These are phyloP conservation scores for Drosophila mayaguana DNA, from an alignment of 2,888 invertebrate genomes.

Conservation along the genomic window DNA sequence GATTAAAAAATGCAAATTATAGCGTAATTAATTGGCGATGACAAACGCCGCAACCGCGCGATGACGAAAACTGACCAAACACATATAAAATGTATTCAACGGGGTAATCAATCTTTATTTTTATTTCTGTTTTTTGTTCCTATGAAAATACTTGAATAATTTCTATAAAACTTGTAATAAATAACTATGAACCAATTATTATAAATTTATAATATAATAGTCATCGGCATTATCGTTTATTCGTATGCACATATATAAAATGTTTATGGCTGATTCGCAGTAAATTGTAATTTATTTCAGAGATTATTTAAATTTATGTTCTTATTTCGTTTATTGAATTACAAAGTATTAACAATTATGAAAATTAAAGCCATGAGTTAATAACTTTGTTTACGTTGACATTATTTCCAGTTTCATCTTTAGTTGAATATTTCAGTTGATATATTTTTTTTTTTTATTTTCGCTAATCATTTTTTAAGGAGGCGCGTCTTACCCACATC, in stretches of 20 bases:
- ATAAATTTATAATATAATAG: background rate
- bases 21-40: slow-evolving; percentile 70
- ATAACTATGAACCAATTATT: slow-evolving; percentile 47
- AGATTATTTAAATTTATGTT: background rate
- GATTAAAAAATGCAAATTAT: slow-evolving; percentile 39
- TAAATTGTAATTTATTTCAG: background rate
- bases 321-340: background rate
- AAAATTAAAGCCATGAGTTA: background rate
- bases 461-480: background rate
- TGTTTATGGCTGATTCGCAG: background rate
- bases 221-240: background rate
- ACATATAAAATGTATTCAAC: slow-evolving; percentile 29
- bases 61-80: slow-evolving; percentile 44
- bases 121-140: background rate
- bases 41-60: slow-evolving; percentile 54
- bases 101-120: slow-evolving; percentile 44
- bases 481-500: slow-evolving; percentile 22
- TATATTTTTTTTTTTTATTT: background rate
- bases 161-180: slow-evolving; percentile 37
- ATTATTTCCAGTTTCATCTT: background rate
- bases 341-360: background rate
- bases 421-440: background rate
- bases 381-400: background rate
- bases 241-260: background rate
- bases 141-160: background rate